Percentiles rank a stretch among this genome's conserved stretches.
phyloP scores from a whole-genome alignment of 2,797 vertebrate species.

The Myoxocephalus aenaeus region DNA sequence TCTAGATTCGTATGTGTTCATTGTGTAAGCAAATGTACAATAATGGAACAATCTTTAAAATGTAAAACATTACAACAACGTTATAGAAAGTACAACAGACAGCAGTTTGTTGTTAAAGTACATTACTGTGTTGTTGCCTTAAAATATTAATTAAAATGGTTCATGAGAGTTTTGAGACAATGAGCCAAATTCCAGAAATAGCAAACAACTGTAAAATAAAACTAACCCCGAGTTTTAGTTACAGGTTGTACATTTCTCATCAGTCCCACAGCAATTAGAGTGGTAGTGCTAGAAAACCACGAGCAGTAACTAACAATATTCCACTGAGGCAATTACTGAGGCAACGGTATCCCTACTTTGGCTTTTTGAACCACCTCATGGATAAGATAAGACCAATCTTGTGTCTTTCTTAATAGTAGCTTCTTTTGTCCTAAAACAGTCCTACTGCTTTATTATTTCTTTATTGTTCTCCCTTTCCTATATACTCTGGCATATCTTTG shows the following conservation, averaged over 20 bases:
- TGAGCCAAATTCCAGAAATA: not conserved
- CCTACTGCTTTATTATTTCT: not conserved
- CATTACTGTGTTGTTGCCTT: not conserved
- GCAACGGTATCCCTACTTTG: not conserved
- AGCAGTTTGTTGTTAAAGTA: not conserved
- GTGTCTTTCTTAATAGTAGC: not conserved
- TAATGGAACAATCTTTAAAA: not conserved
- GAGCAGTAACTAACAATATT: constrained; percentile 21
- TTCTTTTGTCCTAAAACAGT: not conserved
- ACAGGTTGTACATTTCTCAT: constrained; percentile 22
- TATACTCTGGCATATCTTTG: not conserved
- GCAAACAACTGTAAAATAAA: constrained; percentile 3
- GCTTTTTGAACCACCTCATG: not conserved
- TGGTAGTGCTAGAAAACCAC: not conserved
- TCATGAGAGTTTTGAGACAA: not conserved
- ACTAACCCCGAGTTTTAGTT: constrained; percentile 7
- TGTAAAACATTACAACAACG: not conserved
- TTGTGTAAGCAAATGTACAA: not conserved
- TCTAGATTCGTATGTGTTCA: not conserved
- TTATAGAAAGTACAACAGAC: not conserved
- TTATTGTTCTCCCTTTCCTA: not conserved
- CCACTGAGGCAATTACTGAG: constrained; percentile 19
- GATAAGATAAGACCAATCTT: not conserved
- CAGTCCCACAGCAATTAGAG: constrained; percentile 17
- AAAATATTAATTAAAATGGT: not conserved